phyloP scores from a whole-genome alignment of 2,888 invertebrate genomes.

The Hydraecia micacea region DNA sequence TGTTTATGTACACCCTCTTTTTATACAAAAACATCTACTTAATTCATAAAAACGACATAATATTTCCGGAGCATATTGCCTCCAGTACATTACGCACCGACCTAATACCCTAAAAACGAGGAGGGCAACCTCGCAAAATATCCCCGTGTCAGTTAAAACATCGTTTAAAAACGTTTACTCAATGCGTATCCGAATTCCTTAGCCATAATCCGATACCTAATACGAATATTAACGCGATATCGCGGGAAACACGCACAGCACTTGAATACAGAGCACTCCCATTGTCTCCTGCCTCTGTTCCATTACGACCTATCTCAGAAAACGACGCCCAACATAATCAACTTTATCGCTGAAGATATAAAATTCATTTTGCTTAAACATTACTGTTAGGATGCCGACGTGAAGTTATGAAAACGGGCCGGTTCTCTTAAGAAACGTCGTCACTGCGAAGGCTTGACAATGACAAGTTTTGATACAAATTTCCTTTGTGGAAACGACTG shows the following conservation, averaged over 20 bases:
- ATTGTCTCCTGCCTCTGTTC: constrained; percentile 72
- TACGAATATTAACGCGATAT: constrained; percentile 82
- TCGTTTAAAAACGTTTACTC: constrained; percentile 68
- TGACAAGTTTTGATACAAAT: constrained; percentile 82
- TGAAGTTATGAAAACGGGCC: constrained; percentile 75
- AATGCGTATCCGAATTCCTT: constrained; percentile 68
- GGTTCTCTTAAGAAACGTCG: constrained; percentile 66
- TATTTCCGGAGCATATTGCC: constrained; percentile 47
- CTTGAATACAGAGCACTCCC: constrained; percentile 80
- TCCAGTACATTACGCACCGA: constrained; percentile 47
- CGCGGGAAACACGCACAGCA: constrained; percentile 81
- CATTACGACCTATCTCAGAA: constrained; percentile 62
- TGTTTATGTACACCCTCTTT: constrained; percentile 2
- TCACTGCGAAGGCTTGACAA: constrained; percentile 71
- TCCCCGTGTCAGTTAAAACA: constrained; percentile 58
- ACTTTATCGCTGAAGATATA: constrained; percentile 65
- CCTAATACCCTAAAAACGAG: constrained; percentile 48
- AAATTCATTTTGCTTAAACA: constrained; percentile 68
- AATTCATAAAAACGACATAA: constrained; percentile 45
- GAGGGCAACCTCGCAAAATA: constrained; percentile 38
- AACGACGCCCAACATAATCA: constrained; percentile 59
- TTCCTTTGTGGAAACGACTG: constrained; percentile 79
- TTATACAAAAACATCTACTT: constrained; percentile 25
- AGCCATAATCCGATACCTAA: constrained; percentile 77
- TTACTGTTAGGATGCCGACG: constrained; percentile 59